A percentile compares a stretch with the other conserved stretches of the same genome.
Evolutionary conservation across 1,140 invertebrate genomes (phyloP).

Genomic region (Musca vetustissima): DNA sequence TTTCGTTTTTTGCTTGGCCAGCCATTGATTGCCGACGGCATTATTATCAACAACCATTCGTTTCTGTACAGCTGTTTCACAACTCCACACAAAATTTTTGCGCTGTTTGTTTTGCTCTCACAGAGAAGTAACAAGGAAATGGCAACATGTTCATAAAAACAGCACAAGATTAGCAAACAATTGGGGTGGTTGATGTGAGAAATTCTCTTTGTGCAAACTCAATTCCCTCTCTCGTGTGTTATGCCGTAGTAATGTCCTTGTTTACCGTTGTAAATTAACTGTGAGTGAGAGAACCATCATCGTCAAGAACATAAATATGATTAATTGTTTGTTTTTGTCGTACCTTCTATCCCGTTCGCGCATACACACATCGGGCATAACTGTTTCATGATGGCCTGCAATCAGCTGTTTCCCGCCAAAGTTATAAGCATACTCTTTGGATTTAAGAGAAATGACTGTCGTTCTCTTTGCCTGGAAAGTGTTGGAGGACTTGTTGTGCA

Average conservation of each 20-base stretch:
- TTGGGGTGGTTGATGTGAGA: background rate
- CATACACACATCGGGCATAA: background rate
- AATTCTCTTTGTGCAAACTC: too few species aligned
- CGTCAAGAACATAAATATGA: slow-evolving; percentile 19
- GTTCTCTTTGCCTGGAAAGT: too few species aligned
- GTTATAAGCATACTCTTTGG: background rate
- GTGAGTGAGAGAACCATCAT: background rate
- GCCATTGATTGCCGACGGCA: slow-evolving; percentile 25
- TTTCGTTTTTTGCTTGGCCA: slow-evolving; percentile 4
- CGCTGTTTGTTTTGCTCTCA: too few species aligned
- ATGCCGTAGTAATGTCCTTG: slow-evolving; percentile 12
- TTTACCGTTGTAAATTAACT: slow-evolving; percentile 19
- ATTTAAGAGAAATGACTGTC: slow-evolving; percentile 1
- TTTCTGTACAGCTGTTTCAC: too few species aligned
- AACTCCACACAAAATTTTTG: too few species aligned
- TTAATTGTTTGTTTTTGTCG: slow-evolving; percentile 21
- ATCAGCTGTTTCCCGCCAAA: slow-evolving; percentile 32
- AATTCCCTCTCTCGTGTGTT: too few species aligned
- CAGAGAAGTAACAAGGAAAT: too few species aligned
- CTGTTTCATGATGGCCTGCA: background rate
- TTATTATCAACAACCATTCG: background rate
- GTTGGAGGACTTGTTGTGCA: too few species aligned
- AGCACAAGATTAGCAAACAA: too few species aligned
- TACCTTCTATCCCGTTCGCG: background rate
- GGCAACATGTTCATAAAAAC: too few species aligned